Evolutionary conservation across 2,113 vertebrate genomes (phyloP), one percentile per base, ranked within the genome.

Genomic region (Astatotilapia flaviijosephi): DNA sequence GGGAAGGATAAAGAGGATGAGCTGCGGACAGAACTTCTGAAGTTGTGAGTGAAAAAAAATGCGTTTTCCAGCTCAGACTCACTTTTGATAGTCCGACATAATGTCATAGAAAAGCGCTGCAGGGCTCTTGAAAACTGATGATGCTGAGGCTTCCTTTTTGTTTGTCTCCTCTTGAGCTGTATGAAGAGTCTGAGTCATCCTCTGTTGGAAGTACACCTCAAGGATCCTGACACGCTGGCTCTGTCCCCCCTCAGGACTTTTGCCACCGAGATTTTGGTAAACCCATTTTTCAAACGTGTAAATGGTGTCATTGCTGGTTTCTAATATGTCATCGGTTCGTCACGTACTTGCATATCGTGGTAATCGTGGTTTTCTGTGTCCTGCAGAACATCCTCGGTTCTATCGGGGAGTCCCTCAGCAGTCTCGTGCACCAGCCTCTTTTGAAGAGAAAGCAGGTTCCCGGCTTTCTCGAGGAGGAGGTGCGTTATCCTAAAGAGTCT

Each of bases 171-270:
- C 49, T 90, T 58, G 92, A 99, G 99, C 95, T 99, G 97, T 94
- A 98, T 99, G 96, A 98, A 97, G 96, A 96, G 97, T 91, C 96
- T 99, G 91, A 96, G 96, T 86, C 97, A 95, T 83, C 98, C 97
- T 8, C 93, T 99, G 83, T 84, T 99, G 94, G 95, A 96, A 86
- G 97, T 97, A 45, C 97, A 97, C 11, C 96, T 99, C 58, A 95
- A 96, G 33, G 94, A 97, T 60, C 92, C 93, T 6, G 98, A 98
- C 88, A 96, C 96, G 11, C 86, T 94, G 79, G 93, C 93, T 60
- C 93, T 93, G 47, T 97, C 98, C 91, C 97, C 97, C 8, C 97
- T 99, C 80, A 96, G 96, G 82, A 93, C 85, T 83, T 99, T 99
- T 95, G 98, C 98, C 89, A 84, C 93, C 49, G 96, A 97, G 88